Conservation (phyloP, 2,113 vertebrate species). For the Myotis brandtii region DNA sequence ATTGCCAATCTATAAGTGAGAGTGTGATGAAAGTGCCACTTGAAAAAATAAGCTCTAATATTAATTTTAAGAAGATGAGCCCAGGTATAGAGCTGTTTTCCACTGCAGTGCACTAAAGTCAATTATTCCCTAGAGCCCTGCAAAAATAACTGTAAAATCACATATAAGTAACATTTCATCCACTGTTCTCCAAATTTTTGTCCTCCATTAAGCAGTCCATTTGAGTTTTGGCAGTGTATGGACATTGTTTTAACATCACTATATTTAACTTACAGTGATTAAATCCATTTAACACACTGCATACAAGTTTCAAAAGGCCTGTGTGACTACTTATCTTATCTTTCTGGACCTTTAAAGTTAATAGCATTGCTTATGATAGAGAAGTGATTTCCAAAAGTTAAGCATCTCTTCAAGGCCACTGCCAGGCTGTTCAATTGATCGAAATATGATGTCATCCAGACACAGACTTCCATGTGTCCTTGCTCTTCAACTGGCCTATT, state of each 20-base stretch:
- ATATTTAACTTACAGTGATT: slow-evolving; percentile 19
- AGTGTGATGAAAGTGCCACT: not conserved
- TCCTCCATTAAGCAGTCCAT: not conserved
- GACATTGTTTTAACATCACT: slow-evolving; percentile 49
- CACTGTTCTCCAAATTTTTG: not conserved
- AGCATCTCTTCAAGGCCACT: slow-evolving; percentile 48
- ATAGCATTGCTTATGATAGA: slow-evolving; percentile 58
- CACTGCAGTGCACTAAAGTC: not conserved
- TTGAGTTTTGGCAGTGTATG: slow-evolving; percentile 43
- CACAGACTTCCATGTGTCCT: not conserved
- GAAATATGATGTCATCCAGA: slow-evolving; percentile 54
- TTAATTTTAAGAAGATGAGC: slow-evolving; percentile 20
- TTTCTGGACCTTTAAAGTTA: slow-evolving; percentile 63
- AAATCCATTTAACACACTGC: slow-evolving; percentile 30
- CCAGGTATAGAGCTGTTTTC: not conserved
- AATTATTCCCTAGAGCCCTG: not conserved
- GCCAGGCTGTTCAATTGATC: slow-evolving; percentile 15
- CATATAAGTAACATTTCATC: not conserved
- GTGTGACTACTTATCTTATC: slow-evolving; percentile 51
- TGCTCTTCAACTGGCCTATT: not conserved
- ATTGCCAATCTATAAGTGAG: not conserved
- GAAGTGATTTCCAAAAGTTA: slow-evolving; percentile 56
- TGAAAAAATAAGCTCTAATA: slow-evolving; percentile 22
- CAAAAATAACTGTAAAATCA: slow-evolving; percentile 20
- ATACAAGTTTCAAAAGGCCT: slow-evolving; percentile 55